Evolutionary conservation across 2,888 invertebrate species (phyloP), one percentile per base, ranked within the genome.

Genomic region (Piscicola geometra): DNA sequence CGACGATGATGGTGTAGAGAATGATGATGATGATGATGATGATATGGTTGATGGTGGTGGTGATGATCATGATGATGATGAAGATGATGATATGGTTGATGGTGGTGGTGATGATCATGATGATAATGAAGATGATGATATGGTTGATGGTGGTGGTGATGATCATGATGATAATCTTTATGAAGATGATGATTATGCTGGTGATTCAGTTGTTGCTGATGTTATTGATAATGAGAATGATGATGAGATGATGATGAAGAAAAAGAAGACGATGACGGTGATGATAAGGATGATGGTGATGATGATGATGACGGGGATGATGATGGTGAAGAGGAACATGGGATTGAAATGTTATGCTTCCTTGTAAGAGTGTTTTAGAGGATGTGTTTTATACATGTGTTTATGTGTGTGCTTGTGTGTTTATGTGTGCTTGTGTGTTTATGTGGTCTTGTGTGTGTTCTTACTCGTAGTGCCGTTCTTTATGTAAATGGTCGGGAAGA

Each of bases 321-420:
- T 74, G 66, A 66, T 74, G 71, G 36, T 74, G 74, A 74, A 32
- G 74, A 67, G 28, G 74, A 28, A 32, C 32, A 50, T 25, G 3
- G 60, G n/a, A n/a, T n/a, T n/a, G n/a, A n/a, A n/a, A n/a, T n/a
- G n/a, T n/a, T n/a, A n/a, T n/a, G n/a, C n/a, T n/a, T n/a, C n/a
- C n/a, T n/a, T n/a, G n/a, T n/a, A n/a, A n/a, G n/a, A n/a, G n/a
- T n/a, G n/a, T n/a, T n/a, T n/a, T n/a, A n/a, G n/a, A n/a, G n/a
- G n/a, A n/a, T n/a, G n/a, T n/a, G n/a, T n/a, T n/a, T n/a, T n/a
- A n/a, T n/a, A n/a, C n/a, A n/a, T n/a, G n/a, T n/a, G n/a, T n/a
- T n/a, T n/a, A n/a, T n/a, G n/a, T n/a, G n/a, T n/a, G n/a, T n/a
- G n/a, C n/a, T n/a, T n/a, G n/a, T n/a, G n/a, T n/a, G n/a, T n/a